Percentiles rank a stretch among this genome's conserved stretches.
phyloP scores from a whole-genome alignment of 2,113 vertebrate genomes.

The Pomatorhinus ruficollis region DNA sequence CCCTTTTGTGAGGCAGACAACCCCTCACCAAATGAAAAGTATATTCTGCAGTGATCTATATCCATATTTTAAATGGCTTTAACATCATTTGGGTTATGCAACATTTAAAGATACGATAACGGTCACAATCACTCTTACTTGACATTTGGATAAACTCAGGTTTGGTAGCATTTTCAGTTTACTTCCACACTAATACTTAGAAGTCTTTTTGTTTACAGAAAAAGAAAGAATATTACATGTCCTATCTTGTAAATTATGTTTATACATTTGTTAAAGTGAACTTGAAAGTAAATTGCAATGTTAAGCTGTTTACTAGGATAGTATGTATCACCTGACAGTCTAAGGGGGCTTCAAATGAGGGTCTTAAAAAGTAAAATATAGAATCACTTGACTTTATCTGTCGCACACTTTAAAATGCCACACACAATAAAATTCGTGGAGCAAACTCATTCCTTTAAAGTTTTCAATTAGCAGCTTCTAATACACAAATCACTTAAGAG shows the following conservation, averaged over 20 bases:
- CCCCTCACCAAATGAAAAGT: background rate
- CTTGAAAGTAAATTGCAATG: background rate
- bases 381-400: background rate
- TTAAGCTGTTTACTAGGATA: background rate
- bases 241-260: background rate
- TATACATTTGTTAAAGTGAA: background rate
- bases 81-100: background rate
- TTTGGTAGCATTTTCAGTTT: background rate
- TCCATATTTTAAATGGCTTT: background rate
- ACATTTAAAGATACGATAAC: background rate
- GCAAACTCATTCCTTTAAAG: background rate
- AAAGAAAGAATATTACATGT: background rate
- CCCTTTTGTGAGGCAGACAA: background rate
- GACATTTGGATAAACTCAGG: background rate
- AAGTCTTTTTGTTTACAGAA: background rate
- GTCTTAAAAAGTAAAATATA: background rate
- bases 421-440: background rate
- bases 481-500: conserved; percentile 35
- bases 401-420: background rate
- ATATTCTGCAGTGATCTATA: background rate
- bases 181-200: background rate
- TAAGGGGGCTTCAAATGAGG: background rate
- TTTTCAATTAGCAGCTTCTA: conserved; percentile 15
- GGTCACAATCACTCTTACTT: background rate
- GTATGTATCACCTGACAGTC: background rate